A percentile compares a stretch with the other conserved stretches of the same genome.
Evolutionary conservation across 2,113 vertebrate genomes (phyloP).

Genomic region (Irena cyanogastra): DNA sequence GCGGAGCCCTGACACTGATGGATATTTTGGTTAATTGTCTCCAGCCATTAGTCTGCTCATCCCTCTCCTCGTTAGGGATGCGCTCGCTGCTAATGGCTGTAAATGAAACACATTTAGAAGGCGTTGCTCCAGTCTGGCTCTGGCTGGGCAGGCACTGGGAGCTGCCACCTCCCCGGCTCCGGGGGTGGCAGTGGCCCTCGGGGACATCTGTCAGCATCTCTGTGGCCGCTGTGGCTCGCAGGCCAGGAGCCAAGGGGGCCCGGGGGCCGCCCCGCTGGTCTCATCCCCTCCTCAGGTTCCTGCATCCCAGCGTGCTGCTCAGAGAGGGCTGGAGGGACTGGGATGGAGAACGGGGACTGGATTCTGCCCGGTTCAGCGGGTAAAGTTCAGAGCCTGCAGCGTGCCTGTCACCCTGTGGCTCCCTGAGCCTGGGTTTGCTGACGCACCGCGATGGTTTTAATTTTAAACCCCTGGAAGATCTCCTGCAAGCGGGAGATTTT

Average conservation of each 20-base stretch:
- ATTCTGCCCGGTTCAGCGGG: too few species aligned
- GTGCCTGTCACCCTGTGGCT: not conserved
- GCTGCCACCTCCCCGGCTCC: not conserved
- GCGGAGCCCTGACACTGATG: constrained; percentile 45
- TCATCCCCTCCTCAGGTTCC: not conserved
- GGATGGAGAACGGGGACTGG: not conserved
- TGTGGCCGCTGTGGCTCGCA: not conserved
- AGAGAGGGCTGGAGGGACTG: too few species aligned
- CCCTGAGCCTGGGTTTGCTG: not conserved
- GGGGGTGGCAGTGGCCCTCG: not conserved
- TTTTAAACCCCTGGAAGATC: not conserved
- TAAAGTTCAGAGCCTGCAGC: not conserved
- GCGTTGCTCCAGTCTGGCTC: not conserved
- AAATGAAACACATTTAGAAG: not conserved
- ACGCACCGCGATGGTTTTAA: fast-evolving
- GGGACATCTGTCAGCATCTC: not conserved
- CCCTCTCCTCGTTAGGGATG: constrained; percentile 44
- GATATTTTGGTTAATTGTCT: constrained; percentile 62
- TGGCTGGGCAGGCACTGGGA: not conserved
- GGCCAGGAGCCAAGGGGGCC: not conserved
- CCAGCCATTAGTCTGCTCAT: constrained; percentile 55
- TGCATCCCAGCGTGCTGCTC: too few species aligned
- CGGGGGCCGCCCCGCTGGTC: not conserved
- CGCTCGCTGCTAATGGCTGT: constrained; percentile 16
- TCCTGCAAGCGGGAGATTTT: not conserved